A percentile compares a stretch with the other conserved stretches of the same genome.
Evolutionary conservation across 1,140 invertebrate genomes (phyloP).

Genomic region (Drosophila seguyi): DNA sequence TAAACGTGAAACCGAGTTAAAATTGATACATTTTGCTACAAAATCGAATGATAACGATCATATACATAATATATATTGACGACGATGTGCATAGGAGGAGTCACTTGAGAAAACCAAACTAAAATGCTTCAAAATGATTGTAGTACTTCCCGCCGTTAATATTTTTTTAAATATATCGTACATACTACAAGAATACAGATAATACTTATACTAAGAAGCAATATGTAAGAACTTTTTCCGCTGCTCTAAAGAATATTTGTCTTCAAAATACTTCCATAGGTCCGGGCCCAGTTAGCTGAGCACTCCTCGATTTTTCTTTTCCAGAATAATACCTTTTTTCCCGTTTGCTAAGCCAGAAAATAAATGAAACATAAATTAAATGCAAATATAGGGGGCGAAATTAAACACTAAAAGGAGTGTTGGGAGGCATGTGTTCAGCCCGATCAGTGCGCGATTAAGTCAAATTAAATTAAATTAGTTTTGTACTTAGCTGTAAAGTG

Average conservation of each 20-base stretch:
- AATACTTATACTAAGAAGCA: conserved; percentile 50
- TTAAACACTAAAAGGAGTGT: conserved; percentile 3
- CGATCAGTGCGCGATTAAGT: conserved; percentile 47
- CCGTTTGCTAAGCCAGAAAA: conserved; percentile 37
- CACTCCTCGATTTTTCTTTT: conserved; percentile 17
- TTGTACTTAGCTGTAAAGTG: conserved; percentile 50
- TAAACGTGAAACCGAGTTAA: conserved; percentile 41
- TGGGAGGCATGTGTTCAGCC: conserved; percentile 32
- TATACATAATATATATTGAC: conserved; percentile 48
- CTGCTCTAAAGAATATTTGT: conserved; percentile 65
- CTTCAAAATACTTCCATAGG: conserved; percentile 70
- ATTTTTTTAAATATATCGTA: conserved; percentile 74
- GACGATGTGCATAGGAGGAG: conserved; percentile 24
- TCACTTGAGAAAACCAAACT: conserved; percentile 49
- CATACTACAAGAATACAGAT: conserved; percentile 51
- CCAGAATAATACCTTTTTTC: conserved; percentile 8
- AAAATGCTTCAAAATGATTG: conserved; percentile 77
- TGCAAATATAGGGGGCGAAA: conserved; percentile 3
- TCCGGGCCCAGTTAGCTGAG: conserved; percentile 35
- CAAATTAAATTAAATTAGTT: conserved; percentile 60
- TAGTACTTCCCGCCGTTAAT: conserved; percentile 82
- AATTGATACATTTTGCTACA: conserved; percentile 74
- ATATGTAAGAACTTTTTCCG: conserved; percentile 32
- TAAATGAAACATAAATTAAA: conserved; percentile 5
- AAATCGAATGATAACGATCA: conserved; percentile 70